Percentiles rank a stretch among this genome's conserved stretches.
These are phyloP conservation scores for Ianthella basta DNA, from an alignment of 37 sponge, comb jelly and placozoan genomes.

Conservation along the genomic window DNA sequence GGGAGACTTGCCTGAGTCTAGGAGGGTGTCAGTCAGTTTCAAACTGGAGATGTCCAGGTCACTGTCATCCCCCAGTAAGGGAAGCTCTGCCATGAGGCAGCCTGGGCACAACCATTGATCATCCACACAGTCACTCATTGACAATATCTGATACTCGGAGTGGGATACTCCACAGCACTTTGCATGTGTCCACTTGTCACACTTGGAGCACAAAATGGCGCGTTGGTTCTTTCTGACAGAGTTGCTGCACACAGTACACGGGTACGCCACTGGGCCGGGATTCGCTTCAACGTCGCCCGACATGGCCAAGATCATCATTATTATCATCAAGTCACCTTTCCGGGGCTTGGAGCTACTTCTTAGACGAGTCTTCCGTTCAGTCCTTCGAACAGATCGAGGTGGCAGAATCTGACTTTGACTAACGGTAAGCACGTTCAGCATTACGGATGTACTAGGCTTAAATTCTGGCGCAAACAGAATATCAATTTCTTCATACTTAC, in stretches of 20 bases:
- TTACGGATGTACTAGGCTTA: background rate
- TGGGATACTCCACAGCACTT: background rate
- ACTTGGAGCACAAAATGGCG: background rate
- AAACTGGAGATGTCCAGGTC: background rate
- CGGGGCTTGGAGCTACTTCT: background rate
- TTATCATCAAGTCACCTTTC: background rate
- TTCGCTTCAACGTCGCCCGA: background rate
- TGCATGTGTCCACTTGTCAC: background rate
- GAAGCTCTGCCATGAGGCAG: conserved; percentile 6
- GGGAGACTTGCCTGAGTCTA: background rate
- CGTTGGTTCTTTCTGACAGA: background rate
- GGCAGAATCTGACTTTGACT: background rate
- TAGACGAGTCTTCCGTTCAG: background rate
- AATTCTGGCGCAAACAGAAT: background rate
- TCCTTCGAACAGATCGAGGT: background rate
- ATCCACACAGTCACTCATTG: background rate
- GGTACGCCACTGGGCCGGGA: conserved; percentile 2
- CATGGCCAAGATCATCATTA: background rate
- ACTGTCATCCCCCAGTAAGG: background rate
- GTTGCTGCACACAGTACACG: background rate
- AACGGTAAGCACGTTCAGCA: background rate
- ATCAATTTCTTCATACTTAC: background rate
- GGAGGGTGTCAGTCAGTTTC: background rate
- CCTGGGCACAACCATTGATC: background rate
- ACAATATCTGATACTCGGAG: background rate